Percentiles rank a stretch among this genome's conserved stretches.
Evolutionary conservation across 2,888 invertebrate genomes (phyloP).

Genomic region (Halictus ligatus): DNA sequence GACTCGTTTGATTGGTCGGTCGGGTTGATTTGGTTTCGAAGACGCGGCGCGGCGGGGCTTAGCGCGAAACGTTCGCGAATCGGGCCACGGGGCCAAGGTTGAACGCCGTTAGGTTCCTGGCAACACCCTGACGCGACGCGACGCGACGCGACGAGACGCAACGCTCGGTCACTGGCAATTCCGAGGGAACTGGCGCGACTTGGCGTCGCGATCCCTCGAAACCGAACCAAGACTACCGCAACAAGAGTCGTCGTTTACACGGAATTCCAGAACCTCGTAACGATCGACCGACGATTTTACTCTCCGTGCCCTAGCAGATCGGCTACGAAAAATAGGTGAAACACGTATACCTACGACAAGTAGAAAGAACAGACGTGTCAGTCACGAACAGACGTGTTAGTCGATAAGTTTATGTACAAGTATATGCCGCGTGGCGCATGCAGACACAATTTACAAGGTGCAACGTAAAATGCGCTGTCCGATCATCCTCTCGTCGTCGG

Average conservation of each 20-base stretch:
- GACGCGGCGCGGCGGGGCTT: slow-evolving; percentile 27
- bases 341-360: not conserved
- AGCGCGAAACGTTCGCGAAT: slow-evolving; percentile 64
- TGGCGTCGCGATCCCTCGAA: slow-evolving; percentile 2
- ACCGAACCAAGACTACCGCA: not conserved
- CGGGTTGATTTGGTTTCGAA: not conserved
- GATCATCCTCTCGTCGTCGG: no score
- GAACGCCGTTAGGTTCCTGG: slow-evolving; percentile 50
- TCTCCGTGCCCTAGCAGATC: not conserved
- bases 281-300: not conserved
- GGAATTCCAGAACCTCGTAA: not conserved
- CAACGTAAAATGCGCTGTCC: not conserved
- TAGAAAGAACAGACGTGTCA: not conserved
- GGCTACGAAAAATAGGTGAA: not conserved
- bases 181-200: slow-evolving; percentile 6
- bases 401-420: not conserved
- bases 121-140: slow-evolving; percentile 44
- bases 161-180: slow-evolving; percentile 10
- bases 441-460: no score
- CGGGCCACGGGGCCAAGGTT: slow-evolving; percentile 80
- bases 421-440: no score
- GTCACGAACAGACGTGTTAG: not conserved
- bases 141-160: not conserved
- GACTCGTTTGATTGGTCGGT: not conserved
- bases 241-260: not conserved